phyloP scores from a whole-genome alignment of 2,113 vertebrate species.

The Lonchura striata region DNA sequence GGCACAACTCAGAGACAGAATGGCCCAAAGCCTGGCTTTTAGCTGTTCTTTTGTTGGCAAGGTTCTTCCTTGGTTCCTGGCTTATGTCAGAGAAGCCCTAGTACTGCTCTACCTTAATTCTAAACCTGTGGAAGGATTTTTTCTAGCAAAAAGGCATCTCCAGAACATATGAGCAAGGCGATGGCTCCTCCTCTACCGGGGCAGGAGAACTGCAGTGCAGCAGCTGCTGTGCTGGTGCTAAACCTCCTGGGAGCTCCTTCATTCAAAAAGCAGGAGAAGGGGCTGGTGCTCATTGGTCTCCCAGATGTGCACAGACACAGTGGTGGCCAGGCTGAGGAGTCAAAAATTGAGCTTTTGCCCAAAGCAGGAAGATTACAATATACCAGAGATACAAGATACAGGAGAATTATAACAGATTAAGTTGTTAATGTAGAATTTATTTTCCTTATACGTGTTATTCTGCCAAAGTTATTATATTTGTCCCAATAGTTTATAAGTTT shows the following conservation, averaged over 20 bases:
- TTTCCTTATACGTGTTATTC: neutral
- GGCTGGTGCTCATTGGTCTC: neutral
- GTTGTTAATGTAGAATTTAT: neutral
- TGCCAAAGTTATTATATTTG: neutral
- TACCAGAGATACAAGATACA: neutral
- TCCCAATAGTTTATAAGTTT: neutral
- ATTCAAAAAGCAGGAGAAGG: neutral
- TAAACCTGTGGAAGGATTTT: neutral
- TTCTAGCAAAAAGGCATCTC: neutral
- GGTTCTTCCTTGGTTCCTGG: neutral
- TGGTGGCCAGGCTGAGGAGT: neutral
- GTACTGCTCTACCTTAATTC: neutral
- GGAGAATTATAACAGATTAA: neutral
- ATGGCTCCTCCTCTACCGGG: accelerated
- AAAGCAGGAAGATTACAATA: neutral
- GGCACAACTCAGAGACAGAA: neutral
- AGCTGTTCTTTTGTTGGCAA: neutral
- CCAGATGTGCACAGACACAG: neutral
- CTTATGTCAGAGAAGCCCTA: neutral
- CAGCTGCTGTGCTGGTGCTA: neutral
- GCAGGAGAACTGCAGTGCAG: neutral
- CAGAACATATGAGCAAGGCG: neutral
- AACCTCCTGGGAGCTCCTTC: neutral
- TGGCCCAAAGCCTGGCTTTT: neutral
- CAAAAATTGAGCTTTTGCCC: neutral